Evolutionary conservation across 2,888 invertebrate genomes (phyloP), one percentile per base, ranked within the genome.

Genomic region (Agriopis marginaria): DNA sequence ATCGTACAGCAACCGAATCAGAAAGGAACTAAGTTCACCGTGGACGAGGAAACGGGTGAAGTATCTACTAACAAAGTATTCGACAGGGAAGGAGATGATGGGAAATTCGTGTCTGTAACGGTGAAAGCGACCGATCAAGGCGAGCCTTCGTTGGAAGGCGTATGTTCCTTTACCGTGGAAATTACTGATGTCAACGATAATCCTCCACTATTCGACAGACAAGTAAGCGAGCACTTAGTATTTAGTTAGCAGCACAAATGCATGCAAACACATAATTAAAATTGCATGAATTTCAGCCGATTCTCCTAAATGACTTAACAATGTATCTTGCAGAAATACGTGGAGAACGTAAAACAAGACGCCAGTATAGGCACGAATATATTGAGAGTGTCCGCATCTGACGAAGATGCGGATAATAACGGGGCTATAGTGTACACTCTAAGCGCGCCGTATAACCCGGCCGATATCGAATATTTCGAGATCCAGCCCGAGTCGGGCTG

Each of bases 41-140:
- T 99, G 0, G 98, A 99, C 81, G 98, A 98, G 88, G 98, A 98
- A 90, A 98, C 98, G 49, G 99, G 99, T 4, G 98, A 98, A 90
- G 98, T 99, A 64, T 97, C 97, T 0, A 98, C 98, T 7, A 99
- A 99, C 83, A 99, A 98, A 95, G 98, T 98, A 32, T 99, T 99
- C 87, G 99, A 99, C 93, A 96, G 99, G 72, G 99, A 99, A 93
- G 98, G 98, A 0, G 99, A 99, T 81, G 98, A 98, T 87, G 98
- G 98, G 9, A 98, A 98, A 92, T 98, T 98, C 89, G 99, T 99
- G 7, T 98, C 98, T 0, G 98, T 99, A 7, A 99, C 99, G 0
- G 98, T 99, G 0, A 99, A 99, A 92, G 99, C 99, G 7, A 99
- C 99, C 0, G 99, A 99, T 95, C 98, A 99, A 87, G 99, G 99